Base-by-base conservation (phyloP, 2,888 invertebrate genomes). In the Xestia sexstrigata region DNA sequence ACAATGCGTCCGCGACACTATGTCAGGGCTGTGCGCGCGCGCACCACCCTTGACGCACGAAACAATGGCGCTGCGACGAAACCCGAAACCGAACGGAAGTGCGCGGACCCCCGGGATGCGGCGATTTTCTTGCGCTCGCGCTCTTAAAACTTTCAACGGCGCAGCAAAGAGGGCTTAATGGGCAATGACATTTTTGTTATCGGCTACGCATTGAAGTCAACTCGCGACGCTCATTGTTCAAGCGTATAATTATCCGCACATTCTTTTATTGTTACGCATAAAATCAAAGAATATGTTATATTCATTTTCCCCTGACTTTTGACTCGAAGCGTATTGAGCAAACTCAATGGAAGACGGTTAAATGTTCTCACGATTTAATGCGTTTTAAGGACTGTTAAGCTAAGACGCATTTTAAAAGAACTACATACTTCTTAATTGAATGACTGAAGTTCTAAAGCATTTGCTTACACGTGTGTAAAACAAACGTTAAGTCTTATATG, bases 241-340 rank as follows among this genome's bases (percentile, higher is more conserved):
- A 92, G 90, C 92, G 92, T 95, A 94, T 96, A 96, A 96, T 96
- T 96, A 96, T 94, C 90, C 92, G 91, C 92, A 92, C 91, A 93
- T 93, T 94, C 92, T 90, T 93, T 93, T 92, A 95, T 96, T 95
- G 95, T 96, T 93, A 92, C 92, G 91, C 92, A 91, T 89, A 92
- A 94, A 95, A 95, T 95, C 95, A 95, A 95, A 96, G 95, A 96
- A 96, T 96, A 96, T 96, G 96, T 92, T 95, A 92, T 93, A 93
- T 93, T 94, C 93, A 92, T 91, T 93, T 94, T 92, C 94, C 96
- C 95, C 95, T 95, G 96, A 96, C 94, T 96, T 95, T 93, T 96
- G 94, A 95, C 95, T 95, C 86, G 91, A 89, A 93, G 89, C 94
- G 92, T 95, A 95, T 95, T 95, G 95, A 92, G 89, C 90, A 88